Base-by-base conservation (phyloP, 2,797 vertebrate species). In the Aldrovandia affinis region DNA sequence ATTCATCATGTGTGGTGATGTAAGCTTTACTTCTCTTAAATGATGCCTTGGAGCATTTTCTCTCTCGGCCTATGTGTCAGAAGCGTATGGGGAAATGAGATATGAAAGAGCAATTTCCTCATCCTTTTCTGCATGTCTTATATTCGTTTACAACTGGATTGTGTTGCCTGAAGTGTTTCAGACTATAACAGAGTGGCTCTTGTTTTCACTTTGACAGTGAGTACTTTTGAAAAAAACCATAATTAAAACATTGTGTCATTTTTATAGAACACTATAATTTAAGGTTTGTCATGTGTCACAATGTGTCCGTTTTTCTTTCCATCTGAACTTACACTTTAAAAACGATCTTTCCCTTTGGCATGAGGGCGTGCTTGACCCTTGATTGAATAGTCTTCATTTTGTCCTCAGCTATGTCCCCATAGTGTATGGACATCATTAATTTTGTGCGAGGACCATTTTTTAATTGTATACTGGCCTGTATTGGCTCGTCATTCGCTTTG, bases 31-130 rank as follows among this genome's bases (percentile, higher is more conserved):
- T 12, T 25, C 73, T 47, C 20, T n/a, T 25, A 77, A 44, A 44
- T 77, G 15, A 39, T 22, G 33, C 68, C 68, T 70, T 1, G 36
- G 14, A 39, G 68, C 68, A 15, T 77, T 44, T n/a, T 0, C 42
- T n/a, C 22, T 77, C 42, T 25, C 12, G 4, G 2, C 8, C 39
- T 47, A 14, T 9, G 73, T 77, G 73, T 77, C 8, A 70, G 42
- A 47, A 9, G 42, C 42, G 5, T n/a, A 77, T n/a, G 73, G 39
- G 73, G 14, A 47, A 20, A 39, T 14, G 68, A 70, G 42, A 77
- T 47, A 47, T 47, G 33, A 77, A 77, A 44, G 39, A 77, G 47
- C 68, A 73, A 73, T 73, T 65, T 73, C 39, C 39, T 77, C 22
- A n/a, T 77, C 42, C 10, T 77, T 44, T 47, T 44, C 42, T 25